Evolutionary conservation across 2,113 vertebrate species (phyloP), one percentile per base, ranked within the genome.

Genomic region (Manacus vitellinus): DNA sequence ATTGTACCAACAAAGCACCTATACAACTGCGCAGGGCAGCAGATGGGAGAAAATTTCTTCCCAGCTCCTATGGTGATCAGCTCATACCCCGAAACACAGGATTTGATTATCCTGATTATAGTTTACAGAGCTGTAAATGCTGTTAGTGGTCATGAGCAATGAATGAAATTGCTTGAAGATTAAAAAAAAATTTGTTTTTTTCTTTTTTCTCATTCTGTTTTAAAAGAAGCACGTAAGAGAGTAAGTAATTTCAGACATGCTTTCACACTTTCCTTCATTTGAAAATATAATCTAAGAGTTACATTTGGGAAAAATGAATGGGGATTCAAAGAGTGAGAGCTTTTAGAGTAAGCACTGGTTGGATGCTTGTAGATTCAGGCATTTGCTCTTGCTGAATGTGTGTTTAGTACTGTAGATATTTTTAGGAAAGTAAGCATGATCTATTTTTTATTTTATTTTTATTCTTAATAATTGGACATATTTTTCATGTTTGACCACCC

Each of bases 371-470:
- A 62, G 61, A 41, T 87, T 88, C 76, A 87, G 76, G 39, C 72
- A 33, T 87, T 94, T 68, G 31, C 28, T 83, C 44, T 91, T 92
- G 84, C 47, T 96, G 90, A 90, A 68, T 87, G 30, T 61, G 49
- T 90, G 25, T 75, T 91, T 92, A 77, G 39, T 94, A 27, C 41
- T 63, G 77, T 46, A 63, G 86, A 21, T 96, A 86, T 96, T 96
- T 96, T 96, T 95, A 95, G 88, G 75, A 73, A 93, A 86, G 75
- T 68, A 89, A 91, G 80, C 56, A 94, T 77, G 68, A 63, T 92
- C 75, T 93, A 75, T 91, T 91, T 95, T 94, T 92, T 94, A 79
- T 95, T 94, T 93, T 88, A 88, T 91, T 91, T 95, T 95, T 95
- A 80, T 95, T 95, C 89, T 81, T 95, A 91, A 92, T 94, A 95